Conservation (phyloP, 2,888 invertebrate species). For the Fragum sueziense region DNA sequence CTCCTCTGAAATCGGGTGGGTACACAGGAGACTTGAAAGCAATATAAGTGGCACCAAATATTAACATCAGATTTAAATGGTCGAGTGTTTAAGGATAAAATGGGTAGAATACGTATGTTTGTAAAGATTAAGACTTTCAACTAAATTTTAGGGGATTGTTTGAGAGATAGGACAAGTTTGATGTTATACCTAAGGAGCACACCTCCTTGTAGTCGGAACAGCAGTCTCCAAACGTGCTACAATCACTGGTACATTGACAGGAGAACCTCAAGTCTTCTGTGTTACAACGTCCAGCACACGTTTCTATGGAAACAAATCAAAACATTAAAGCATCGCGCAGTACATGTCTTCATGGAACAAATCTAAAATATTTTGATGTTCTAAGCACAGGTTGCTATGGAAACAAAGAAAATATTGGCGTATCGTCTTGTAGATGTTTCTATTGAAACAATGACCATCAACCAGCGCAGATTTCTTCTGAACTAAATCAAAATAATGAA, state of each 20-base stretch:
- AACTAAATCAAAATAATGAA: no score
- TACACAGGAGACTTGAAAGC: no score
- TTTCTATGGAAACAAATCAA: background rate
- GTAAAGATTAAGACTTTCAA: no score
- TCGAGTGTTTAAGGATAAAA: no score
- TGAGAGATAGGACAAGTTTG: no score
- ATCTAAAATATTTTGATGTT: background rate
- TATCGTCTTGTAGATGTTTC: background rate
- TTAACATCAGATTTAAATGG: no score
- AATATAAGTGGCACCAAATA: no score
- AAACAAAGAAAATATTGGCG: background rate
- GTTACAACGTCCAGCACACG: slow-evolving; percentile 10
- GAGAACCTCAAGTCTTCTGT: slow-evolving; percentile 3
- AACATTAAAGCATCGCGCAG: background rate
- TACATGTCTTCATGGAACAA: background rate
- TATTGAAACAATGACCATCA: background rate
- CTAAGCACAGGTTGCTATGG: background rate
- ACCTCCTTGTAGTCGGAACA: slow-evolving; percentile 3
- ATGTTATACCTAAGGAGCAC: background rate
- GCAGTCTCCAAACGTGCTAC: background rate
- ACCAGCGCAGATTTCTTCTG: no score
- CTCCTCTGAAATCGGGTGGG: no score
- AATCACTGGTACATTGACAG: background rate
- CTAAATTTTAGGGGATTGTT: no score
- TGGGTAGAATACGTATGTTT: no score